Evolutionary conservation across 2,113 vertebrate genomes (phyloP).

Genomic region (Casuarius casuarius): DNA sequence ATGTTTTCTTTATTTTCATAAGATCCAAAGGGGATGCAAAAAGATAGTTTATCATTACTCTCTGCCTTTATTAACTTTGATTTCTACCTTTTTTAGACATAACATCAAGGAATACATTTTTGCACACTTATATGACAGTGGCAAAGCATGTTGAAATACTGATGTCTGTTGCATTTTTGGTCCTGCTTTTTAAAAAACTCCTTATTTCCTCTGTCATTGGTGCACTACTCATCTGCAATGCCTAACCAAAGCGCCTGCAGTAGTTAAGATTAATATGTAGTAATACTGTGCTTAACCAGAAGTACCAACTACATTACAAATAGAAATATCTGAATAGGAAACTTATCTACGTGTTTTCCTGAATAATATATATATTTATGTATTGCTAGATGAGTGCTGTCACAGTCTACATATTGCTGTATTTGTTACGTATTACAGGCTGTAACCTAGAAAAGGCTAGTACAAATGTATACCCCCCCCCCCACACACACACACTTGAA

Average conservation of each 20-base stretch:
- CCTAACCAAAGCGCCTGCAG: neutral
- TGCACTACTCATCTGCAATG: neutral
- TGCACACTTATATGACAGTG: neutral
- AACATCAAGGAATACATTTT: neutral
- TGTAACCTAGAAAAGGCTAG: neutral
- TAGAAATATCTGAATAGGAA: neutral
- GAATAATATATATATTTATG: neutral
- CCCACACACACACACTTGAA: neutral
- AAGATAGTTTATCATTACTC: neutral
- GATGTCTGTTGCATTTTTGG: neutral
- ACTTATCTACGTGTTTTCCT: neutral
- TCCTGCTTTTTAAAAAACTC: neutral
- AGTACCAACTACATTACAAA: neutral
- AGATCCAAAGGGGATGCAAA: neutral
- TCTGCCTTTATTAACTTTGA: constrained; percentile 6
- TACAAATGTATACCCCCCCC: neutral
- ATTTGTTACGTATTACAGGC: neutral
- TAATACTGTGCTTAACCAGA: neutral
- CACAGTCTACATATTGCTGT: neutral
- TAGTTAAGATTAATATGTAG: neutral
- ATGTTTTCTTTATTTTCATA: neutral
- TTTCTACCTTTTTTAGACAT: constrained; percentile 2
- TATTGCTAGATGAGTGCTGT: neutral
- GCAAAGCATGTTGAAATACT: neutral
- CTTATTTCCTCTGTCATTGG: neutral